A percentile compares a stretch with the other conserved stretches of the same genome.
Evolutionary conservation across 37 sponge, comb jelly and placozoan genomes (phyloP).

Genomic region (Bolinopsis microptera): DNA sequence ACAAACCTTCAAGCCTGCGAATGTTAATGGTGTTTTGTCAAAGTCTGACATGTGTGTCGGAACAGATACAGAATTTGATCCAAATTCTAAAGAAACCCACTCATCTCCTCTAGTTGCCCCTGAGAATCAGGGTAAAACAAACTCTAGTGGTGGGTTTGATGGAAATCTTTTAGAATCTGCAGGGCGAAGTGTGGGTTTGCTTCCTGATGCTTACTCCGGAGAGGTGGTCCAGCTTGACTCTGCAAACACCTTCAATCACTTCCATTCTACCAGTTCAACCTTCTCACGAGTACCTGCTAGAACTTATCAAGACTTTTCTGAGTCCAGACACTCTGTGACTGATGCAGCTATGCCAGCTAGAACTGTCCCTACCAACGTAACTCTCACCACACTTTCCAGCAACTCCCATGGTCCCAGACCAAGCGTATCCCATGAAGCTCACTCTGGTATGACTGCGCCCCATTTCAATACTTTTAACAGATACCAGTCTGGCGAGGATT

Average conservation of each 20-base stretch:
- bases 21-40: not conserved
- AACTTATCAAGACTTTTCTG: constrained; percentile 23
- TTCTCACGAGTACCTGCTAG: not conserved
- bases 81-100: not conserved
- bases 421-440: not conserved
- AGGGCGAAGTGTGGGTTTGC: constrained; percentile 12
- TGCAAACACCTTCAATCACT: not conserved
- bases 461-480: not conserved
- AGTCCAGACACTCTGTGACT: not conserved
- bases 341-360: not conserved
- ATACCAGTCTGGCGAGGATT: not conserved
- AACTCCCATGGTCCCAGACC: not conserved
- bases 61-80: not conserved
- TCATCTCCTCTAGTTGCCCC: not conserved
- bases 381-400: not conserved
- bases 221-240: not conserved
- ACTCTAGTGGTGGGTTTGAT: not conserved
- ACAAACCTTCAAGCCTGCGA: not conserved
- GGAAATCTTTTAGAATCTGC: constrained; percentile 52
- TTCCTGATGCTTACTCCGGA: not conserved
- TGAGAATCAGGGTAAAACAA: too few species aligned
- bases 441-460: not conserved
- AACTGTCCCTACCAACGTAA: not conserved
- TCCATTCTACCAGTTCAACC: not conserved
- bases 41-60: constrained; percentile 49